Base-by-base conservation (phyloP, 2,113 vertebrate genomes). In the Leiothrix lutea region DNA sequence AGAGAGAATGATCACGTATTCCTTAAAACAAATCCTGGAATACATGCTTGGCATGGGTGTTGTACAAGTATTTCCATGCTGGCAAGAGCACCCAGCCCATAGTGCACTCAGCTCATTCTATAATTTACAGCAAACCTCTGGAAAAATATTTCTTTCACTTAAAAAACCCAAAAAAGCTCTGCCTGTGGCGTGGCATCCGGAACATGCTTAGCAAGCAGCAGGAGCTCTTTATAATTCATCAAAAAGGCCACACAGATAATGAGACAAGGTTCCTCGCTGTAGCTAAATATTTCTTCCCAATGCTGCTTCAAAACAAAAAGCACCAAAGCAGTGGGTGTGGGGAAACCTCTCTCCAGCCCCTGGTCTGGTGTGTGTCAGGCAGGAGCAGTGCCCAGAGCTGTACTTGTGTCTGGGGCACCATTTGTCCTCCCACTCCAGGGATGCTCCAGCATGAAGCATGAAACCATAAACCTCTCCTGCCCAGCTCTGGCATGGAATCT, bases 181-280 rank as follows among this genome's bases (percentile, higher is more conserved):
- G 72, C 96, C 66, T 4, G 14, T 77, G 80, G 90, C 62, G 5
- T 47, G 65, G 29, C 57, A 40, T 73, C 71, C 71, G 79, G 57
- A 80, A 54, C 45, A 3, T 56, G 64, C 97, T 86, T 94, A 96
- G 94, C 87, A 33, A 72, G 80, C 64, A 84, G 62, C 74, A 44
- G 5, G 5, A 61, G 73, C 84, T 83, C 78, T 97, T 96, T 78
- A 91, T 96, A 97, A 97, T 97, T 95, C 92, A 97, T 98, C 94
- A 96, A 82, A 97, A 96, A 95, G 72, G 60, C 86, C 91, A 28
- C 69, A 61, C 6, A 12, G 70, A 94, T 88, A 96, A 95, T 71
- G 90, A 97, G 92, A 57, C 47, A 33, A 74, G 5, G 44, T 53
- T 92, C 38, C 23, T 91, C 0, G 0, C 53, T 83, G 57, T n/a